These are phyloP conservation scores for Tapirus terrestris DNA, from an alignment of 2,113 vertebrate species.

Conservation along the genomic window DNA sequence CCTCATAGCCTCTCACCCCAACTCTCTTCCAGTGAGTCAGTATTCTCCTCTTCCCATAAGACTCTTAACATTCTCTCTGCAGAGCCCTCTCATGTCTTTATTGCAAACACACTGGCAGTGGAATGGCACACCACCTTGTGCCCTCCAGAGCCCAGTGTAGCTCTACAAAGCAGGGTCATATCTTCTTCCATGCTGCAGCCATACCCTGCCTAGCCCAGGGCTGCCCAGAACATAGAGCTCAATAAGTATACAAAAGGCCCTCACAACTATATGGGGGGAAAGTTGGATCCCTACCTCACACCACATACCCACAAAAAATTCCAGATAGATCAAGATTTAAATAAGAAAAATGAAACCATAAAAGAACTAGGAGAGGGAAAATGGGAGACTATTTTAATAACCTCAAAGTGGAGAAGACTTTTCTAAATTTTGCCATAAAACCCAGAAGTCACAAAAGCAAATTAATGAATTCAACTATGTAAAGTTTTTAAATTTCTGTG, in stretches of 20 bases:
- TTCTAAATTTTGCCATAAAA: conserved; percentile 18
- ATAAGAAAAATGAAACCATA: not conserved
- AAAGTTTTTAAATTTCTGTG: not conserved
- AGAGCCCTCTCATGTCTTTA: not conserved
- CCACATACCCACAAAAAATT: not conserved
- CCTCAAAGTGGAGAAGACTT: not conserved
- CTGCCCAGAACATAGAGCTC: not conserved
- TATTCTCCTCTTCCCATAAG: not conserved
- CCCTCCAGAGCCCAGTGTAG: not conserved
- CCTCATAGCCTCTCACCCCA: not conserved
- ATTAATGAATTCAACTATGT: not conserved
- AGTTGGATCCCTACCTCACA: not conserved
- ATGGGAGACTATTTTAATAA: not conserved
- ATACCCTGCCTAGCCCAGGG: not conserved
- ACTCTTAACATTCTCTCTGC: not conserved
- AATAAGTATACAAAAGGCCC: not conserved
- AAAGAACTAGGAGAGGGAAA: not conserved
- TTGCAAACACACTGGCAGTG: not conserved
- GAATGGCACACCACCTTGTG: not conserved
- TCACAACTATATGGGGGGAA: not conserved
- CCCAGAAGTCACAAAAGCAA: not conserved
- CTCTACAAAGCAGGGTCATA: not conserved
- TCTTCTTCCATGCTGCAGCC: not conserved
- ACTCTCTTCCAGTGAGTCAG: not conserved
- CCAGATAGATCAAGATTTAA: not conserved